Percentiles rank a stretch among this genome's conserved stretches.
Conservation (phyloP, 2,797 vertebrate genomes). For the Rhynchotus rufescens region DNA sequence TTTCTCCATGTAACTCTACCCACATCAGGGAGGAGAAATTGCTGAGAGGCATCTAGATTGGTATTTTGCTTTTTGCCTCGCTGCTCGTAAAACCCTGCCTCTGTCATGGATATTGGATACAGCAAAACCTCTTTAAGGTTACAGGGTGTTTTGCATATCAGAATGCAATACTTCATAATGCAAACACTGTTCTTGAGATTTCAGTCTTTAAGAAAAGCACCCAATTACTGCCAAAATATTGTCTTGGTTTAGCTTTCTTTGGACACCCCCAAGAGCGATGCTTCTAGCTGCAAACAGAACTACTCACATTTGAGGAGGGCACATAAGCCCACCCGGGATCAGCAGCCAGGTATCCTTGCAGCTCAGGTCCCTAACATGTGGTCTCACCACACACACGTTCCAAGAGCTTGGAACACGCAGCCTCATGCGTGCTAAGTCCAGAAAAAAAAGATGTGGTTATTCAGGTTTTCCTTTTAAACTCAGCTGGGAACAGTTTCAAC, state of each 20-base stretch:
- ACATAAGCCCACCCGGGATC: neutral
- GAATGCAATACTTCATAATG: neutral
- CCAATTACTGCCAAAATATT: neutral
- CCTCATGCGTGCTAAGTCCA: neutral
- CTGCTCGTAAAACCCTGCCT: neutral
- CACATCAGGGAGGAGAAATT: neutral
- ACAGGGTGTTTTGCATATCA: neutral
- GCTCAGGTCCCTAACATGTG: neutral
- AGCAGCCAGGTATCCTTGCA: neutral
- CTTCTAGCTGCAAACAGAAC: neutral
- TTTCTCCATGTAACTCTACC: neutral
- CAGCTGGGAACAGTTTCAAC: neutral
- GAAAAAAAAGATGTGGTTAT: neutral
- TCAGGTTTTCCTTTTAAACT: neutral
- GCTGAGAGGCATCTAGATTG: neutral
- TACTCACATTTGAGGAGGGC: neutral
- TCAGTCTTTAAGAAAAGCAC: neutral
- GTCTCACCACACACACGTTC: neutral
- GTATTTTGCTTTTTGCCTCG: conserved; percentile 4
- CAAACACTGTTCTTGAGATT: neutral
- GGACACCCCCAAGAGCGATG: neutral
- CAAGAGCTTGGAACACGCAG: neutral
- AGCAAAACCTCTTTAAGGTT: neutral
- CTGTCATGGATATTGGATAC: neutral
- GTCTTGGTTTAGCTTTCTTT: neutral